Evolutionary conservation across 2,888 invertebrate species (phyloP), one percentile per base, ranked within the genome.

Genomic region (Zaprionus lineosus): DNA sequence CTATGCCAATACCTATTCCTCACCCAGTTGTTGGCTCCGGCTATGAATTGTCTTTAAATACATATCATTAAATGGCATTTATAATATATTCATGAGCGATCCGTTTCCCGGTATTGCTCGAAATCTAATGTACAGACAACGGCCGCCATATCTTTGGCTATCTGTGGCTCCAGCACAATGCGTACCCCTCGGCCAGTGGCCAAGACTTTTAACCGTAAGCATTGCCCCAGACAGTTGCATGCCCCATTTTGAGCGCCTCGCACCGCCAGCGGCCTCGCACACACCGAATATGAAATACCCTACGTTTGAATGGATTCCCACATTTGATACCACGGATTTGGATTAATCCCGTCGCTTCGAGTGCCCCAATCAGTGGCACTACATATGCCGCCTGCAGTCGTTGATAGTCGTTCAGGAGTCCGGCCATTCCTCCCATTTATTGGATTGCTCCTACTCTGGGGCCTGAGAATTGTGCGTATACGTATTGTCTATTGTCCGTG

Each of bases 71-170:
- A 81, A 74, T 77, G 71, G 64, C 78, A 78, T 82, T 79, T 78
- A 70, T 79, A 79, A 79, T 79, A 78, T 79, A 79, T 82, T 79
- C 78, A 79, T 82, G 79, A 82, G 75, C 70, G 73, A 73, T 78
- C 59, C 66, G 74, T 57, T 79, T 79, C 82, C 78, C 78, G 67
- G 78, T 79, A 79, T 75, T 82, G 82, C 73, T 67, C 78, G 67
- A 65, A 61, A 79, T 81, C 79, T 81, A 79, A 78, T 68, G 78
- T 59, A 52, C 8, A 48, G 48, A 36, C 71, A 72, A 66, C 40
- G 48, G 37, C 39, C 9, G 57, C 61, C 58, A 61, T 73, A 66
- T 74, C 74, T 52, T n/a, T 28, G 21, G 34, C 67, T 56, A 74
- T 68, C 66, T 56, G 6, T 19, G 37, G 41, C 39, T 26, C 34